Evolutionary conservation across 2,113 vertebrate genomes (phyloP), one percentile per base, ranked within the genome.

Genomic region (Epinephelus moara): DNA sequence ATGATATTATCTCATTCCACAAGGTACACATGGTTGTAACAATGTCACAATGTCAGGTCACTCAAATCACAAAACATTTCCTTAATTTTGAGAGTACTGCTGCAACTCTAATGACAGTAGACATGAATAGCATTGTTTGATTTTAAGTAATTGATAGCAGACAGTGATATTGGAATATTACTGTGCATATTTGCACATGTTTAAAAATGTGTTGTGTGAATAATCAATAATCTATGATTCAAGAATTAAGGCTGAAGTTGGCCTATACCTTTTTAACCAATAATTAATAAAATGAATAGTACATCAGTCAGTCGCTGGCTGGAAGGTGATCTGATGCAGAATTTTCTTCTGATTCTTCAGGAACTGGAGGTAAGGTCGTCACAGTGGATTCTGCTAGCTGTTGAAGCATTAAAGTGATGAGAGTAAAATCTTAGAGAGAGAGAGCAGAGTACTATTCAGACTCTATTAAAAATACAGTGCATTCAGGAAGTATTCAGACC

Each of bases 371-470:
- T 42, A 52, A 56, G 19, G 19, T 21, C 14, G 25, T 8, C 30
- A 45, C 55, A 42, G 13, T 19, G 17, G 27, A 50, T 37, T 79
- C 75, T 72, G 55, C 67, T 7, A 21, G 75, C 86, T 88, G 82
- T 56, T 66, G 57, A 23, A 70, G 40, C 45, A 70, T 63, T 8
- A 17, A 75, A 53, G 10, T 60, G 1, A 56, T 33, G 27, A 78
- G 13, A 61, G 50, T 0, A 30, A 30, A 11, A 52, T 49, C 1
- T n/a, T 14, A 61, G 14, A 50, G 33, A 40, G 33, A 40, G 19
- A 33, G 2, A 50, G 12, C 9, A 45, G 19, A 40, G 11, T 1
- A 4, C 15, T 21, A 40, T 37, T 57, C 2, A 64, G 74, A 66
- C 30, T n/a, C 0, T 12, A n/a, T n/a, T 56, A 13, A 45, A 49